Percentiles rank a stretch among this genome's conserved stretches.
These are phyloP conservation scores for Drosophila helvetica DNA, from an alignment of 2,888 invertebrate genomes.

Conservation along the genomic window DNA sequence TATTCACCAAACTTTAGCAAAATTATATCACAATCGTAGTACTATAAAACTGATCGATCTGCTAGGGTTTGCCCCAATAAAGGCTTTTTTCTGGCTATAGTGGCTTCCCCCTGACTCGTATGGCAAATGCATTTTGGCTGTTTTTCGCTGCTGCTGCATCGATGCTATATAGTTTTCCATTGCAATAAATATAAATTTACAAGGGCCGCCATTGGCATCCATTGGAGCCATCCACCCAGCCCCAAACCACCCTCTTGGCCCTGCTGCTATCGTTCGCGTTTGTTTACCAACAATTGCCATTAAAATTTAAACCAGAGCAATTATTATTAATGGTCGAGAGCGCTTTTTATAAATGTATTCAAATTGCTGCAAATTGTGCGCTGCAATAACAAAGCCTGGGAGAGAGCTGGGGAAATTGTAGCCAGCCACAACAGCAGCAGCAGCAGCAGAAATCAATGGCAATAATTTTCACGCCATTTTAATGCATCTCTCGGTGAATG, in stretches of 20 bases:
- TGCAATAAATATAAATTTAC: constrained; percentile 68
- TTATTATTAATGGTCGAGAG: constrained; percentile 82
- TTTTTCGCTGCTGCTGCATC: constrained; percentile 20
- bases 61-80: not conserved
- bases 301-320: constrained; percentile 83
- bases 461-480: constrained; percentile 72
- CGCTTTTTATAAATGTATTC: constrained; percentile 78
- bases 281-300: constrained; percentile 79
- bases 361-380: constrained; percentile 69
- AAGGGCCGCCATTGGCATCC: constrained; percentile 11
- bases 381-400: constrained; percentile 31
- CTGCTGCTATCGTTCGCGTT: constrained; percentile 41
- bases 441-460: constrained; percentile 54
- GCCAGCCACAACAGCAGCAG: constrained; percentile 20
- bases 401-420: constrained; percentile 3
- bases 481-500: constrained; percentile 20
- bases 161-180: constrained; percentile 52
- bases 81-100: not conserved
- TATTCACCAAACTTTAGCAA: too few relatives aligned
- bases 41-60: not conserved
- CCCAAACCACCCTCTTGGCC: not conserved
- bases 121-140: constrained; percentile 46
- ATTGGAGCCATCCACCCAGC: not conserved
- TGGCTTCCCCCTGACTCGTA: not conserved
- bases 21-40: not conserved